Conservation (phyloP, 2,888 invertebrate species). For the Hipparchia semele region DNA sequence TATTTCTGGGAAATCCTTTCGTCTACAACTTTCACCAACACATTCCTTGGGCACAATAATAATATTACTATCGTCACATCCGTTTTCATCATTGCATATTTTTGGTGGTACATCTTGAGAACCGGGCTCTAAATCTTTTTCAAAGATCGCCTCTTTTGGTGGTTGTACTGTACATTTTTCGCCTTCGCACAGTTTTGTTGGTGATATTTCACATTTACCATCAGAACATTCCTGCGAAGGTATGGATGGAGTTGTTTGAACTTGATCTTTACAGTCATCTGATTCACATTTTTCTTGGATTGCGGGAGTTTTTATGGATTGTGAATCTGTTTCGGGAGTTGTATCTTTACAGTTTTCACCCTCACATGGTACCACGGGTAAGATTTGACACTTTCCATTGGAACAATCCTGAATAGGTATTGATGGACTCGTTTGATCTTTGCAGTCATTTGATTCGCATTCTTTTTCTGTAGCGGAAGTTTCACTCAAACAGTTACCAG, state of each 20-base stretch:
- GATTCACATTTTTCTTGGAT: conserved; percentile 21
- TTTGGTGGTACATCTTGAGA: conserved; percentile 29
- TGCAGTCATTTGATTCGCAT: conserved; percentile 48
- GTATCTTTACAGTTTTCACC: conserved; percentile 43
- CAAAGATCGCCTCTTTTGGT: conserved; percentile 13
- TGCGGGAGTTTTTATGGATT: conserved; percentile 15
- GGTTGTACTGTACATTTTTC: conserved; percentile 43
- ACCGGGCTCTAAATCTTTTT: conserved; percentile 23
- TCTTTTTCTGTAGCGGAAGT: conserved; percentile 40
- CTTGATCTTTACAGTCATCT: conserved; percentile 25
- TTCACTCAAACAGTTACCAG: conserved; percentile 37
- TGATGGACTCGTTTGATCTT: conserved; percentile 12
- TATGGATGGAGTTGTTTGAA: conserved; percentile 24
- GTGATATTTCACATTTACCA: conserved; percentile 39
- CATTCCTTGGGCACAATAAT: conserved; percentile 46
- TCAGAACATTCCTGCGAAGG: conserved; percentile 5
- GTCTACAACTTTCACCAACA: conserved; percentile 52
- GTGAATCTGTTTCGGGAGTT: conserved; percentile 19
- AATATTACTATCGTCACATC: conserved; percentile 42
- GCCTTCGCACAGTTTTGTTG: conserved; percentile 45
- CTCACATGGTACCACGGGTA: conserved; percentile 43
- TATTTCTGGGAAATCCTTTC: conserved; percentile 49
- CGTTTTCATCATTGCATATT: conserved; percentile 46
- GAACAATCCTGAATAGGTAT: conserved; percentile 7
- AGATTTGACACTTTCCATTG: conserved; percentile 38